Evolutionary conservation across 1,140 invertebrate genomes (phyloP), one percentile per base, ranked within the genome.

Genomic region (Thaumatotibia leucotreta): DNA sequence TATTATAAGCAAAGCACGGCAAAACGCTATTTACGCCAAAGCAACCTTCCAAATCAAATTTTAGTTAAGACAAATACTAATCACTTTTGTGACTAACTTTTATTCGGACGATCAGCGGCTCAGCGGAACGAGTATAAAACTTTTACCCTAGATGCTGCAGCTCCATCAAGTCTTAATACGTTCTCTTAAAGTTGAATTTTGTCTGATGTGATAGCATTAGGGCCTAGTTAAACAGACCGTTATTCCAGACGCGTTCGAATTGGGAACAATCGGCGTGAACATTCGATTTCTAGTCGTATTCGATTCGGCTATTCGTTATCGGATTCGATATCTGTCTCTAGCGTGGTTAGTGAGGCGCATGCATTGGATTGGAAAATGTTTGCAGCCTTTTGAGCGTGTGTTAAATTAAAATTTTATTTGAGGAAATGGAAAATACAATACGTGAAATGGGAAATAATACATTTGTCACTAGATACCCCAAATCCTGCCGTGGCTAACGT

Each of bases 71-170:
- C 52, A 58, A 58, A 58, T 29, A 58, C 52, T 58, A 58, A 58
- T 58, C 52, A 58, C 52, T 58, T 54, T 58, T 58, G 23, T 29
- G 27, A 58, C 52, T 58, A 58, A 58, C 52, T 58, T 58, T 58
- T 58, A 58, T 27, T 58, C 52, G 52, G 52, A 8, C 23, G 27
- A 58, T 58, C 23, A 14, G 24, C 27, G 52, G 52, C 52, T 58
- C 52, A 27, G n/a, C 24, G 24, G 27, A 27, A 58, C 52, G 52
- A 58, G 52, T 58, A 29, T 58, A 58, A 58, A 58, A 58, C 52
- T 54, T 29, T n/a, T 14, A 3, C 8, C 52, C n/a, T n/a, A n/a
- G n/a, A 5, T 24, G 24, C 23, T 58, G 52, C 27, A 31, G 23
- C 29, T 4, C 29, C 52, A n/a, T 3, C 2, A 27, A 0, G 5